Evolutionary conservation across 2,888 invertebrate species (phyloP).

Genomic region (Lasioglossum villosulum): DNA sequence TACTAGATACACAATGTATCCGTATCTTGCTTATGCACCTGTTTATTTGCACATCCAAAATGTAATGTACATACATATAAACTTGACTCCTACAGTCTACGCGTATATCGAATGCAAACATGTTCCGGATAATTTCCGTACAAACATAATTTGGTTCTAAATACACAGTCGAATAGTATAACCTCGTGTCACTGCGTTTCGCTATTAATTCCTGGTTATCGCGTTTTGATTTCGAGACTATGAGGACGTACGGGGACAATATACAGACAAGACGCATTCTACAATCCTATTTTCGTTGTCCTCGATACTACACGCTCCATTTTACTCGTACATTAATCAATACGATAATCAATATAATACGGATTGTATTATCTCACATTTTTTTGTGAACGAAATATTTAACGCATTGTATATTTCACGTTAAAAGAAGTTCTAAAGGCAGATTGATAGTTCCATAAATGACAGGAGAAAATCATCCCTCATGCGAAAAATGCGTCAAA

Average conservation of each 20-base stretch:
- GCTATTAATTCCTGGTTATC: background rate
- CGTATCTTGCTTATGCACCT: background rate
- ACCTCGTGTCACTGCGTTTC: background rate
- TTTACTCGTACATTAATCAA: too few species aligned
- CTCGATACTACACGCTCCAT: too few species aligned
- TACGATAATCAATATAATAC: too few species aligned
- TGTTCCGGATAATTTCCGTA: constrained; percentile 18
- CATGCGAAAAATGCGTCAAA: background rate
- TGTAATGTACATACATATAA: constrained; percentile 1
- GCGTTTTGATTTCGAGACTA: background rate
- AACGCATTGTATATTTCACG: background rate
- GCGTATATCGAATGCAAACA: constrained; percentile 33
- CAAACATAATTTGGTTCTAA: constrained; percentile 31
- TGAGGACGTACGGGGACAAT: background rate
- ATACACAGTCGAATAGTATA: constrained; percentile 16
- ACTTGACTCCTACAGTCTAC: background rate
- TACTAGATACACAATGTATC: background rate
- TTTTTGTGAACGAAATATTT: too few species aligned
- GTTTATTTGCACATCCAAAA: background rate
- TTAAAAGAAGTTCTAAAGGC: background rate
- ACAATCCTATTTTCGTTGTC: too few species aligned
- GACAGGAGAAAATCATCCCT: background rate
- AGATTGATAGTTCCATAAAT: background rate
- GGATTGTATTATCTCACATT: too few species aligned
- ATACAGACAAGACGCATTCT: background rate